A percentile compares a stretch with the other conserved stretches of the same genome.
Evolutionary conservation across 2,113 vertebrate genomes (phyloP).

Genomic region (Apeltes quadracus): DNA sequence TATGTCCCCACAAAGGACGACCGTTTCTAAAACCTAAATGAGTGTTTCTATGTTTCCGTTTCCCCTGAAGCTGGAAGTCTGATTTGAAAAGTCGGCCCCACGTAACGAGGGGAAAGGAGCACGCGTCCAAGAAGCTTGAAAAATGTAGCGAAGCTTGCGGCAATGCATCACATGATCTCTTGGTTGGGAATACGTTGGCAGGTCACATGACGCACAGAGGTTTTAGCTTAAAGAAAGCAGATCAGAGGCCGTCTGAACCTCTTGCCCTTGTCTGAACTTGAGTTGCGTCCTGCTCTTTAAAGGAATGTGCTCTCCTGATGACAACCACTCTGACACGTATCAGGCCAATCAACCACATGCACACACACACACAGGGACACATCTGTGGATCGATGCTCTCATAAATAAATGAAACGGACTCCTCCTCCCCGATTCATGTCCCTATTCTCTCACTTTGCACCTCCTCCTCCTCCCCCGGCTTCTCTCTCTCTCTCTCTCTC

Average conservation of each 20-base stretch:
- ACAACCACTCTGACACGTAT: background rate
- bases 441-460: conserved; percentile 17
- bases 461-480: conserved; percentile 22
- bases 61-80: no score
- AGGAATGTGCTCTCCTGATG: background rate
- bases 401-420: background rate
- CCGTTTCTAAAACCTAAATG: no score
- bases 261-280: background rate
- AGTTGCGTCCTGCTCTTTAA: background rate
- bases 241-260: background rate
- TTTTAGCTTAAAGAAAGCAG: background rate
- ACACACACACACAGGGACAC: background rate
- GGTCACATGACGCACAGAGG: background rate
- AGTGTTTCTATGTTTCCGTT: no score
- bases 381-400: background rate
- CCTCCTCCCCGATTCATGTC: background rate
- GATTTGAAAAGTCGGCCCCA: no score
- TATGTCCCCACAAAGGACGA: no score
- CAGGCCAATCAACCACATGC: background rate
- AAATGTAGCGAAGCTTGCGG: no score
- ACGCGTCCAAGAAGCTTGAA: no score
- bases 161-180: no score
- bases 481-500: conserved; percentile 16
- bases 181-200: background rate
- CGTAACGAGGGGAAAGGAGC: no score